Evolutionary conservation across 2,888 invertebrate species (phyloP).

Genomic region (Micropterix aruncella): DNA sequence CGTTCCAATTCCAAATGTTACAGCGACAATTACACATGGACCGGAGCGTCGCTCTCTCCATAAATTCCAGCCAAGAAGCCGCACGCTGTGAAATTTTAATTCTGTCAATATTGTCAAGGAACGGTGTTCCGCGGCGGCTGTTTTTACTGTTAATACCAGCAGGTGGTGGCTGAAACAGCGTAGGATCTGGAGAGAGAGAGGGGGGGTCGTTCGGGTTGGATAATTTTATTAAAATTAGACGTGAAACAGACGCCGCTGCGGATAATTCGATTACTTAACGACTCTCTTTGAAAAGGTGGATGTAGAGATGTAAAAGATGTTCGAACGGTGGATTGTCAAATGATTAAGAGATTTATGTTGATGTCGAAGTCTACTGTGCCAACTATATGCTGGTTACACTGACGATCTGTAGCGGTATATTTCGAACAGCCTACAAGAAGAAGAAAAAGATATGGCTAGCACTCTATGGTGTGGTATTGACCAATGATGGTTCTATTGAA

Average conservation of each 20-base stretch:
- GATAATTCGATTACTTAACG: neutral
- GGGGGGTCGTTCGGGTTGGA: slow-evolving; percentile 4
- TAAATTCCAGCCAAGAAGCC: slow-evolving; percentile 6
- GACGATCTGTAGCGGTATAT: too few species aligned
- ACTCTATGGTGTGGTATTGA: too few species aligned
- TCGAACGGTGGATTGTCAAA: too few species aligned
- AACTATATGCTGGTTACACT: too few species aligned
- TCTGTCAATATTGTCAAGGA: slow-evolving; percentile 11
- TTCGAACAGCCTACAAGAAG: too few species aligned
- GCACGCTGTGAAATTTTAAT: slow-evolving; percentile 10
- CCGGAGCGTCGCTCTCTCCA: neutral
- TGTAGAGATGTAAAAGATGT: too few species aligned
- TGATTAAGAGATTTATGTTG: too few species aligned
- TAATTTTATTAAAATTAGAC: slow-evolving; percentile 14
- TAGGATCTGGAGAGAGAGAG: slow-evolving; percentile 6
- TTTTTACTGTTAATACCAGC: neutral
- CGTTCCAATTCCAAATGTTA: too few species aligned
- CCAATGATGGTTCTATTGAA: too few species aligned
- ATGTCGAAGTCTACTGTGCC: too few species aligned
- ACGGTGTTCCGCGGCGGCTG: slow-evolving; percentile 7
- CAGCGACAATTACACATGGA: too few species aligned
- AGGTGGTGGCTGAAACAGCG: slow-evolving; percentile 3
- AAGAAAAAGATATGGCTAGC: too few species aligned
- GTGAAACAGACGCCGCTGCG: slow-evolving; percentile 9
- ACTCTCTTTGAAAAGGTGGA: neutral